Percentiles rank a stretch among this genome's conserved stretches.
phyloP scores from a whole-genome alignment of 2,113 vertebrate genomes.

The Gadus chalcogrammus region DNA sequence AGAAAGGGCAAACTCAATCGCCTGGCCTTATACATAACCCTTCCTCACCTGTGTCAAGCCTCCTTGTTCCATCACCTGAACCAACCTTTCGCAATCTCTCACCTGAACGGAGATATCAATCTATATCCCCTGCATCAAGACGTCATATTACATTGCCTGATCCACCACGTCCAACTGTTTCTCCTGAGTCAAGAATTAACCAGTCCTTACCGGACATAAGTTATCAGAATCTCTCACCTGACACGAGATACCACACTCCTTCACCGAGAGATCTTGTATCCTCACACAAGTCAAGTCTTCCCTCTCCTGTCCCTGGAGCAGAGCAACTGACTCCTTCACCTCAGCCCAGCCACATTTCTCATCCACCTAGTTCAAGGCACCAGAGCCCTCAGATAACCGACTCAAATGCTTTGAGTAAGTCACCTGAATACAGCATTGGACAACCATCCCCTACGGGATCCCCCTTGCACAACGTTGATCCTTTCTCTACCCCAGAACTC shows the following conservation, averaged over 20 bases:
- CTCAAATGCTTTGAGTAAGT: conserved; percentile 31
- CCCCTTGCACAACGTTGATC: conserved; percentile 19
- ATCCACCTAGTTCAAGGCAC: too few species aligned
- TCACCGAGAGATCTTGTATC: neutral
- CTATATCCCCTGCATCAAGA: neutral
- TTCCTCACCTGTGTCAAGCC: neutral
- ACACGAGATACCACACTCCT: neutral
- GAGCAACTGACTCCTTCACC: conserved; percentile 30
- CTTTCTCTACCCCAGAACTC: conserved; percentile 12
- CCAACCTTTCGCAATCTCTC: neutral
- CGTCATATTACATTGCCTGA: conserved; percentile 1
- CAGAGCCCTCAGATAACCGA: too few species aligned
- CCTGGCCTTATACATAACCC: neutral
- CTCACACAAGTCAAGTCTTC: neutral
- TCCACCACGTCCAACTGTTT: neutral
- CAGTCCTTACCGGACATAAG: neutral
- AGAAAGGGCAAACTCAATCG: neutral
- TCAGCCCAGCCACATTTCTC: neutral
- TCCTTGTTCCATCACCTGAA: conserved; percentile 4
- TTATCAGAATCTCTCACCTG: neutral
- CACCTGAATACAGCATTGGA: conserved; percentile 34
- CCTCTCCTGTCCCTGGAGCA: conserved; percentile 37
- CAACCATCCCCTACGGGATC: conserved; percentile 35
- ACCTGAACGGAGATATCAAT: neutral
- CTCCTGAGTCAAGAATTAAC: neutral